These are phyloP conservation scores for Hippotragus niger DNA, from an alignment of 2,113 vertebrate species.

Conservation along the genomic window DNA sequence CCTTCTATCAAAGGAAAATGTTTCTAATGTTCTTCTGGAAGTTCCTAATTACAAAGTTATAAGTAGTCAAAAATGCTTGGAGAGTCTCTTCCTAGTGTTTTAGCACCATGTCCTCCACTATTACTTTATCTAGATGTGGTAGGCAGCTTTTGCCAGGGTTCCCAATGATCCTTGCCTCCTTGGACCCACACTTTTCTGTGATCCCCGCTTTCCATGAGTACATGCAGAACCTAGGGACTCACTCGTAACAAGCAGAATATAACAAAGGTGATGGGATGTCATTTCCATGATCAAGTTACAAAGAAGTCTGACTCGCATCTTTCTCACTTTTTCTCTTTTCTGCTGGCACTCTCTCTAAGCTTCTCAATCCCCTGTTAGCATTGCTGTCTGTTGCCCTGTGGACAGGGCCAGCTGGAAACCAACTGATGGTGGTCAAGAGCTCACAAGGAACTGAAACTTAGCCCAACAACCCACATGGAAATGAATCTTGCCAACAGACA, in stretches of 20 bases:
- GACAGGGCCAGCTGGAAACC: neutral
- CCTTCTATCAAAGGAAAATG: slow-evolving; percentile 1
- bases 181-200: neutral
- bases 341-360: neutral
- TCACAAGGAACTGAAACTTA: neutral
- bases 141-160: neutral
- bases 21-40: slow-evolving; percentile 16
- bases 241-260: neutral
- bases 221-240: neutral
- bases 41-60: neutral
- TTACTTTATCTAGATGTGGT: neutral
- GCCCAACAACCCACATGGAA: neutral
- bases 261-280: neutral
- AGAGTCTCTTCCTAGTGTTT: neutral
- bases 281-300: neutral
- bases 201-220: neutral
- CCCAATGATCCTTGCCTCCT: neutral
- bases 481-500: neutral
- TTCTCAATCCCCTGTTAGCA: neutral
- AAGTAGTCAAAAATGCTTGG: neutral
- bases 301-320: neutral
- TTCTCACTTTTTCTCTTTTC: neutral
- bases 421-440: neutral
- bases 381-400: neutral
- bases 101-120: neutral